Base-by-base conservation (phyloP, 2,888 invertebrate species). In the Tanaodytes sp. region DNA sequence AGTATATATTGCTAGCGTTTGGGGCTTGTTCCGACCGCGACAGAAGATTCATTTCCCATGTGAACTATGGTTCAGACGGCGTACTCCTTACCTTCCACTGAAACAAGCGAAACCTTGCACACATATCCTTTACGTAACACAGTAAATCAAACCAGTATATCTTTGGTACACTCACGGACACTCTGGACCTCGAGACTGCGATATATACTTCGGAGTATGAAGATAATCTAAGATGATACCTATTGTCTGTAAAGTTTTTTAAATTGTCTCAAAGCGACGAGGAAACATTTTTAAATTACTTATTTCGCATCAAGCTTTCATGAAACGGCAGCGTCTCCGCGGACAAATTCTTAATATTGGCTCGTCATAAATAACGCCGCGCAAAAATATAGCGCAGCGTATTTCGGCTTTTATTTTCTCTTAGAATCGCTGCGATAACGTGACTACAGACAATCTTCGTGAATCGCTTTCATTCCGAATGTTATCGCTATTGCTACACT, bases 41-140 rank as follows among this genome's bases (percentile, higher is more conserved):
- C 83, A 80, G 81, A 83, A 80, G 83, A 84, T 83, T 84, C 80
- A 84, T 84, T 84, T 84, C 84, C 84, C 83, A 80, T 78, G 84
- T 84, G 83, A 80, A 83, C 82, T 80, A 83, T 84, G 82, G 80
- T 78, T 84, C 83, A 84, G 79, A 79, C 79, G 76, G 72, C 72
- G 76, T 72, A 75, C 73, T 72, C 75, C 72, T 71, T 61, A 71
- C 71, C 67, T 61, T 73, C 74, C 72, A 72, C 59, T 42, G 61
- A 70, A 76, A 74, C 73, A 51, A 63, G 71, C 70, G 69, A 72
- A 73, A 74, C 75, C 72, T 73, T 71, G 73, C 68, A 59, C 57
- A 69, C 67, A 68, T 68, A 70, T 66, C 63, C 65, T 69, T 72
- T 72, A 65, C 68, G 57, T 67, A 67, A 58, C 67, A 63, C 67